These are phyloP conservation scores for Oligia latruncula DNA, from an alignment of 2,888 invertebrate genomes.

Conservation along the genomic window DNA sequence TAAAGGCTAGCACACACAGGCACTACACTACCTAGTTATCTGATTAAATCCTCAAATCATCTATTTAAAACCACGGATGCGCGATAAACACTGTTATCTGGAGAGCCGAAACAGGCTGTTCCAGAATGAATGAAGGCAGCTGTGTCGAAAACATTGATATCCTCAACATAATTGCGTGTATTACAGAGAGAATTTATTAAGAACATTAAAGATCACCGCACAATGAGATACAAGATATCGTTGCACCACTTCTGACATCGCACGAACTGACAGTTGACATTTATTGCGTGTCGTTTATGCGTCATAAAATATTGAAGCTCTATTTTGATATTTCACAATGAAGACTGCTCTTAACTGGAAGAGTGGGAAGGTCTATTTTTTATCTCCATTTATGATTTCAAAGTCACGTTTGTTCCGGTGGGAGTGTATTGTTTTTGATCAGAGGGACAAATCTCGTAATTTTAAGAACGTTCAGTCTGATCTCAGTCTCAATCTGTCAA, in stretches of 20 bases:
- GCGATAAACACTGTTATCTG: not conserved
- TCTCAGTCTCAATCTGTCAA: not conserved
- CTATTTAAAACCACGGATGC: not conserved
- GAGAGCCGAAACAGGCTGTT: not conserved
- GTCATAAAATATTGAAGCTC: conserved; percentile 21
- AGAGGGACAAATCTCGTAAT: not conserved
- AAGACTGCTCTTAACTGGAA: not conserved
- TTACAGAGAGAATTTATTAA: conserved; percentile 40
- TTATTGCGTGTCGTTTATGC: conserved; percentile 42
- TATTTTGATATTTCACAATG: conserved; percentile 29
- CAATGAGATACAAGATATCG: conserved; percentile 53
- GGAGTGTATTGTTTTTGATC: not conserved
- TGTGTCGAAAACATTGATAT: conserved; percentile 37
- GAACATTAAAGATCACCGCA: conserved; percentile 47
- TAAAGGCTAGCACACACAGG: too few species aligned
- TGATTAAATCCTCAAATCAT: conserved; percentile 24
- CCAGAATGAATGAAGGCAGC: conserved; percentile 36
- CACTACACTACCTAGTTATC: conserved; percentile 13
- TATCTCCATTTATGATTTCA: not conserved
- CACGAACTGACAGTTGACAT: conserved; percentile 46
- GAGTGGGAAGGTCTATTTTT: not conserved
- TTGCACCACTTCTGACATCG: conserved; percentile 25
- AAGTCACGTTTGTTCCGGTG: not conserved
- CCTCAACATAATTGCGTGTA: conserved; percentile 39
- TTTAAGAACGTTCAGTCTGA: not conserved